Conservation (phyloP, 2,797 vertebrate species). For the Lagorchestes hirsutus region DNA sequence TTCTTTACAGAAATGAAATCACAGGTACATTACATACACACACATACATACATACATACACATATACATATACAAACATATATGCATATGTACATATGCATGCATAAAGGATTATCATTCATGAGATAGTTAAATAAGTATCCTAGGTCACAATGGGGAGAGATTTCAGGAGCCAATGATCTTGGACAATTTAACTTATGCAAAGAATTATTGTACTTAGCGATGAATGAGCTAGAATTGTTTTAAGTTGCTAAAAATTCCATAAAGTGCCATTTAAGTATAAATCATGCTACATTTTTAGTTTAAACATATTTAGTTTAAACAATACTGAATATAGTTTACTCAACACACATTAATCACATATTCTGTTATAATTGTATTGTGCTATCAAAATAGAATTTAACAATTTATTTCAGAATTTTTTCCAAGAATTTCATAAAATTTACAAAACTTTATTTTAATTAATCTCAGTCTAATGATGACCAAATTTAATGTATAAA, state of each 20-base stretch:
- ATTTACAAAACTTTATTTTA: neutral
- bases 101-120: neutral
- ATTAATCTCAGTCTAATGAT: neutral
- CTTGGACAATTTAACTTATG: neutral
- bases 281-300: neutral
- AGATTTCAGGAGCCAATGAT: neutral
- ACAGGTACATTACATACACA: neutral
- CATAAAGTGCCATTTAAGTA: neutral
- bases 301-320: neutral
- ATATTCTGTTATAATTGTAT: neutral
- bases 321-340: neutral
- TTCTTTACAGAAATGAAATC: neutral
- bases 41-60: neutral
- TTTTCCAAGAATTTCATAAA: neutral
- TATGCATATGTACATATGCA: neutral
- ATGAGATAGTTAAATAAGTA: neutral
- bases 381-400: neutral
- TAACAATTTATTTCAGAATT: neutral
- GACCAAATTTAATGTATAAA: neutral
- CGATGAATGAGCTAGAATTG: neutral
- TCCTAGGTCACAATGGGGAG: neutral
- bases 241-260: neutral
- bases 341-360: neutral
- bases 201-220: neutral
- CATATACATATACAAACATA: neutral